Evolutionary conservation across 2,888 invertebrate species (phyloP), one percentile per base, ranked within the genome.

Genomic region (Mesoligia furuncula): DNA sequence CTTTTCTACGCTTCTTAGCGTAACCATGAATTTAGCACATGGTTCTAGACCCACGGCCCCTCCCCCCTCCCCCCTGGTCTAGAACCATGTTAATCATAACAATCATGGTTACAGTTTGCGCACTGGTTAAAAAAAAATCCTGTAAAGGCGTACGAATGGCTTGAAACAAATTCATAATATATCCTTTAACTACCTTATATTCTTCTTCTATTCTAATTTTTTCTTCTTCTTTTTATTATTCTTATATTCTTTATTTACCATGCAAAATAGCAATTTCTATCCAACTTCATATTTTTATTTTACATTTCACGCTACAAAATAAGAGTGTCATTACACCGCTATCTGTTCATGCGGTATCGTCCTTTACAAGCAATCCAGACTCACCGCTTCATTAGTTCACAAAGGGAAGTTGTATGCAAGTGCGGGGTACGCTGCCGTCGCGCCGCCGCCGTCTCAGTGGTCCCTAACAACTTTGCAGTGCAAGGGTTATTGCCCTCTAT

Each of bases 351-450:
- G 87, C 51, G 74, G 71, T 75, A 77, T 82, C 65, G 74, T 85
- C 75, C 80, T 89, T 78, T 80, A 39, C 77, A 77, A 80, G 86
- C 77, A 73, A 83, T 83, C 67, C 62, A 78, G 78, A 80, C 81
- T 84, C 57, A 67, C 77, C 81, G 84, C 86, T 87, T 79, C 81
- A 88, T 81, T 87, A 81, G 75, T 66, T 67, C 76, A 86, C 79
- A 86, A 88, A 81, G 80, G 85, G 73, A 73, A 68, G 77, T 71
- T 70, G 67, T 54, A 84, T 79, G 88, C 78, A 87, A 83, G 83
- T 85, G 78, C 67, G 15, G 72, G 61, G 61, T 48, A 62, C 72
- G 68, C 42, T 15, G n/a, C n/a, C n/a, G 57, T n/a, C 68, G 36
- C 1, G 39, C 13, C 51, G 51, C 64, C 59, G 51, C 64, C 65